phyloP scores from a whole-genome alignment of 2,797 vertebrate species.

The Neolamprologus multifasciatus region DNA sequence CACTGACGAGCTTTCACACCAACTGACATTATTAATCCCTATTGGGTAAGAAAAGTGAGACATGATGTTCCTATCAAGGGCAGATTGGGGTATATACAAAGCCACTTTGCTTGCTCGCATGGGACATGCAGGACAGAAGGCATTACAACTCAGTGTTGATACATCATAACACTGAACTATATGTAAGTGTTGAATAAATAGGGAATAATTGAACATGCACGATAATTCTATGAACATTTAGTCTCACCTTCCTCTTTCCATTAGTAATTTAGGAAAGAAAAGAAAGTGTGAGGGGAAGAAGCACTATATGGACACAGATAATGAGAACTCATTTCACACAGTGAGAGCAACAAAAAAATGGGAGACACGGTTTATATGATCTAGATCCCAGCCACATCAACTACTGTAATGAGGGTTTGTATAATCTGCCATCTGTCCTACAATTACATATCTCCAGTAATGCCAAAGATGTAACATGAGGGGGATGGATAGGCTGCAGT shows the following conservation, averaged over 20 bases:
- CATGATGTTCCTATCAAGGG: conserved; percentile 45
- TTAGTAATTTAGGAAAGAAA: not conserved
- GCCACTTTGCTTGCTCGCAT: not conserved
- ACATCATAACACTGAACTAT: not conserved
- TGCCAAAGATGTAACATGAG: conserved; percentile 23
- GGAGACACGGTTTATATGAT: conserved; percentile 42
- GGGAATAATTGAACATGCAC: not conserved
- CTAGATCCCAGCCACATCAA: conserved; percentile 44
- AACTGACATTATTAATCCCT: conserved; percentile 62
- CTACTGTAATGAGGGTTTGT: conserved; percentile 51
- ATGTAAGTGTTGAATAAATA: not conserved
- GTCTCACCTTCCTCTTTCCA: not conserved
- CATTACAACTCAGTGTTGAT: not conserved
- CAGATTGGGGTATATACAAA: not conserved
- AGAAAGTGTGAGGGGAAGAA: not conserved
- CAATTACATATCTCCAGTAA: conserved; percentile 40
- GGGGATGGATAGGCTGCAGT: conserved; percentile 1
- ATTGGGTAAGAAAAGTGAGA: conserved; percentile 43
- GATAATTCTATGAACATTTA: not conserved
- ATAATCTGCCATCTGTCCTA: conserved; percentile 63
- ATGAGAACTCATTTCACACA: conserved; percentile 30
- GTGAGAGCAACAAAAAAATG: not conserved
- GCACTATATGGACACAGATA: conserved; percentile 12
- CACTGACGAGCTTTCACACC: conserved; percentile 58
- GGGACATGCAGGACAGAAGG: not conserved